Evolutionary conservation across 2,797 vertebrate species (phyloP).

Genomic region (Telmatherina bonti): DNA sequence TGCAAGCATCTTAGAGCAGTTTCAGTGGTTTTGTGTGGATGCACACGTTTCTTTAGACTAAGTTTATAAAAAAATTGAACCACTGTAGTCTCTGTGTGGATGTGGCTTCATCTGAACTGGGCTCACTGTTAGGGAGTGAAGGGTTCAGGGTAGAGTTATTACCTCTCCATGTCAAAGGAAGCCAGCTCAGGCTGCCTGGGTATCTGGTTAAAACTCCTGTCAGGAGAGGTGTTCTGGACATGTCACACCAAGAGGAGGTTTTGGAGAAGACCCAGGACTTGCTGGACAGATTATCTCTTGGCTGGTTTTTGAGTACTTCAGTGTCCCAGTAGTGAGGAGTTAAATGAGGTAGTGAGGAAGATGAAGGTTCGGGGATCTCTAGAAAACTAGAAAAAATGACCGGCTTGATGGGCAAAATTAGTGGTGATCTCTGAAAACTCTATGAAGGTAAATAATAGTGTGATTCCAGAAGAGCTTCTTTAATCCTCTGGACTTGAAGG

Average conservation of each 20-base stretch:
- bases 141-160: neutral
- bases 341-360: neutral
- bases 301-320: neutral
- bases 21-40: no score
- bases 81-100: no score
- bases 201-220: neutral
- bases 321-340: neutral
- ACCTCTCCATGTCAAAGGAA: no score
- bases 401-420: neutral
- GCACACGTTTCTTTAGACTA: no score
- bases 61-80: no score
- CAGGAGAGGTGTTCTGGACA: neutral
- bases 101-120: neutral
- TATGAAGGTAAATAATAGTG: neutral
- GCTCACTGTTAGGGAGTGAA: neutral
- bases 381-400: neutral
- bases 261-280: neutral
- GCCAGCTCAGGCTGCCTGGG: neutral
- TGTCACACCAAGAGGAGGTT: neutral
- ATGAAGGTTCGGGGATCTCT: neutral
- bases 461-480: slow-evolving; percentile 33
- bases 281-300: neutral
- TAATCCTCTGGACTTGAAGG: slow-evolving; percentile 44
- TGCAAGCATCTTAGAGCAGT: no score
- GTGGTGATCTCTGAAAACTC: neutral